A percentile compares a stretch with the other conserved stretches of the same genome.
phyloP scores from a whole-genome alignment of 2,797 vertebrate species.

The Acanthurus leucopareius region DNA sequence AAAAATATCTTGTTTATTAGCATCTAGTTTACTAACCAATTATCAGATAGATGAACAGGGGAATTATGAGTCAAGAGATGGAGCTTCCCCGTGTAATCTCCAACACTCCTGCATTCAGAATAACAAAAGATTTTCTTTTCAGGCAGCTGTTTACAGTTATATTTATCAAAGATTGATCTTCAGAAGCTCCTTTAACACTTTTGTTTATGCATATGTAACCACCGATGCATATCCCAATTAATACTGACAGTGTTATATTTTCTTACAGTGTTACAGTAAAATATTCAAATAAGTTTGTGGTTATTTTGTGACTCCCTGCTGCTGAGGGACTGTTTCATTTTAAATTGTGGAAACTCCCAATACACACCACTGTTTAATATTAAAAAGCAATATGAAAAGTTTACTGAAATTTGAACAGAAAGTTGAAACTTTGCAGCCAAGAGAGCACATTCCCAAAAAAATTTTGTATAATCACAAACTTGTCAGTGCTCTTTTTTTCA shows the following conservation, averaged over 20 bases:
- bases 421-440: conserved; percentile 29
- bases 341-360: conserved; percentile 46
- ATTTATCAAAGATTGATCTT: conserved; percentile 28
- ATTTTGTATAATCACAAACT: conserved; percentile 37
- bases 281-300: conserved; percentile 50
- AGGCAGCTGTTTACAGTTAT: conserved; percentile 18
- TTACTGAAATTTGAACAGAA: conserved; percentile 10
- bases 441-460: conserved; percentile 11
- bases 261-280: conserved; percentile 13
- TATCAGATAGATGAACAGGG: conserved; percentile 50
- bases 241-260: conserved; percentile 23
- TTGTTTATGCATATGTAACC: conserved; percentile 14
- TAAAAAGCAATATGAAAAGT: conserved; percentile 51
- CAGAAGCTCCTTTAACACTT: conserved; percentile 17
- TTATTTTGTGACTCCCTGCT: conserved; percentile 34
- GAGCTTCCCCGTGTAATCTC: conserved; percentile 26
- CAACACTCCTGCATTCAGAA: conserved; percentile 17
- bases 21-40: conserved; percentile 63
- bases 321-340: conserved; percentile 34
- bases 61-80: conserved; percentile 37
- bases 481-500: background rate
- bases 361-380: conserved; percentile 53
- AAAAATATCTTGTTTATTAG: conserved; percentile 60
- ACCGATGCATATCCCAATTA: conserved; percentile 29
- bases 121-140: conserved; percentile 13